A percentile compares a stretch with the other conserved stretches of the same genome.
phyloP scores from a whole-genome alignment of 2,797 vertebrate species.

The Channa striata region DNA sequence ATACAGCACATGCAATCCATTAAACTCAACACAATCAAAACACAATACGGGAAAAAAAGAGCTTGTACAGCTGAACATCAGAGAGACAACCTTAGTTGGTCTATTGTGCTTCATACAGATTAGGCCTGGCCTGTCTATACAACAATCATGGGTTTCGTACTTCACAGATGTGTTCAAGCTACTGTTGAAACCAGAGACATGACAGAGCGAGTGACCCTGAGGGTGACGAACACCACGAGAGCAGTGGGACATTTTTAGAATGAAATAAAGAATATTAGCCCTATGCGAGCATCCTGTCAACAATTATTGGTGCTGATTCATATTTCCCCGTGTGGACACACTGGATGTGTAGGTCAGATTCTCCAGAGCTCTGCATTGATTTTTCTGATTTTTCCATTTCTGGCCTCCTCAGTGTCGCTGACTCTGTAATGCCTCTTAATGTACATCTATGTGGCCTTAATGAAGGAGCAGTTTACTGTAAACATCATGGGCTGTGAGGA shows the following conservation, averaged over 20 bases:
- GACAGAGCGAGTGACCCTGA: conserved; percentile 54
- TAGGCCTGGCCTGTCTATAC: conserved; percentile 79
- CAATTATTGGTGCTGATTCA: conserved; percentile 2
- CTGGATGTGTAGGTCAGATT: conserved; percentile 18
- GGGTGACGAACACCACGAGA: conserved; percentile 24
- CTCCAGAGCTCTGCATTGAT: conserved; percentile 38
- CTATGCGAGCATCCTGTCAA: conserved; percentile 3
- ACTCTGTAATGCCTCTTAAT: conserved; percentile 69
- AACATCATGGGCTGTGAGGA: conserved; percentile 71
- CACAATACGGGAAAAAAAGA: conserved; percentile 75
- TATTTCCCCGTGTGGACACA: conserved; percentile 2
- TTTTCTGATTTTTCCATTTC: conserved; percentile 44
- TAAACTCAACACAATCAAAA: conserved; percentile 84
- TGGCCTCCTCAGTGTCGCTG: conserved; percentile 34
- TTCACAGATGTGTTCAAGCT: conserved; percentile 76
- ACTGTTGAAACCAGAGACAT: conserved; percentile 71
- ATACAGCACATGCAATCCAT: conserved; percentile 85
- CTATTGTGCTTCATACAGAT: conserved; percentile 85
- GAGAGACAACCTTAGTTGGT: conserved; percentile 80
- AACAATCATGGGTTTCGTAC: conserved; percentile 78
- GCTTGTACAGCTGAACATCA: conserved; percentile 81
- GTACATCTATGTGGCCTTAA: conserved; percentile 63
- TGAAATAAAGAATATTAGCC: conserved; percentile 11
- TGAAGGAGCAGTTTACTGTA: conserved; percentile 66
- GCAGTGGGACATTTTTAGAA: conserved; percentile 29